Percentiles rank a stretch among this genome's conserved stretches.
Evolutionary conservation across 2,113 vertebrate species (phyloP).

Genomic region (Coregonus clupeaformis): DNA sequence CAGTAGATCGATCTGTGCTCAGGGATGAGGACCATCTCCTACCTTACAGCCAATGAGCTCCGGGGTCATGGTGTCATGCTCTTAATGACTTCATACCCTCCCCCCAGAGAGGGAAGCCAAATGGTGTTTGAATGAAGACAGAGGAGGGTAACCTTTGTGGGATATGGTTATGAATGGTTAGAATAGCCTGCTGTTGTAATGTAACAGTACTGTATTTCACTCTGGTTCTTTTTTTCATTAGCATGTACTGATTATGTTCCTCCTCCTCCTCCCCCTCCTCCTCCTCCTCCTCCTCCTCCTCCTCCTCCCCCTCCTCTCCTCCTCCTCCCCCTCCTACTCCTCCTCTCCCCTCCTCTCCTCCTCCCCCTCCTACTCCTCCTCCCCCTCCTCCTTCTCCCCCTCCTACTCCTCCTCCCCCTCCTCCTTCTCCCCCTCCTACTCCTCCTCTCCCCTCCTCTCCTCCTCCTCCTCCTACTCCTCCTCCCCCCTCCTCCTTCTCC

Average conservation of each 20-base stretch:
- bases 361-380: neutral
- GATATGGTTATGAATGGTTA: too few species aligned
- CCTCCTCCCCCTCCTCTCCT: neutral
- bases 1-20: slow-evolving; percentile 44
- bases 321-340: neutral
- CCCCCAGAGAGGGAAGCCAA: slow-evolving; percentile 32
- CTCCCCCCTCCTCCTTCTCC: too few species aligned
- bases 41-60: slow-evolving; percentile 52
- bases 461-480: too few species aligned
- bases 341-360: neutral
- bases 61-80: slow-evolving; percentile 66
- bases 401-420: too few species aligned
- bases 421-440: too few species aligned
- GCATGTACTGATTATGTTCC: too few species aligned
- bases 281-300: too few species aligned
- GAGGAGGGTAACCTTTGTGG: slow-evolving; percentile 54
- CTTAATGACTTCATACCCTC: slow-evolving; percentile 36
- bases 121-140: slow-evolving; percentile 64
- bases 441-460: accelerated
- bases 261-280: too few species aligned
- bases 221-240: too few species aligned
- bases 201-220: too few species aligned
- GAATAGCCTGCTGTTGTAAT: too few species aligned
- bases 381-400: neutral
- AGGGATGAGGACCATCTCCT: slow-evolving; percentile 49